Evolutionary conservation across 1,140 invertebrate species (phyloP).

Genomic region (Olivierus martensii): DNA sequence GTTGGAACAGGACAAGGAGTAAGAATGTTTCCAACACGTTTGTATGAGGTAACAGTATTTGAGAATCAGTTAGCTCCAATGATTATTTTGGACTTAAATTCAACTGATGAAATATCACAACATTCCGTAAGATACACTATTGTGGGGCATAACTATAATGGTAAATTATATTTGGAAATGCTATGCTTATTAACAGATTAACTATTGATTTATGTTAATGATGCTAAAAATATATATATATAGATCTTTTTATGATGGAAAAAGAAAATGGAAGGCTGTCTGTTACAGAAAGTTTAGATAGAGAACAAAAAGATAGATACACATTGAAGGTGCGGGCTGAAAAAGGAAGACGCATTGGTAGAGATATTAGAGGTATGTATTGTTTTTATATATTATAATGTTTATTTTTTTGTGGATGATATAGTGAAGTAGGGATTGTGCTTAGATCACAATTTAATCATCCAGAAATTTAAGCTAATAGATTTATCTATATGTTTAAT

Average conservation of each 20-base stretch:
- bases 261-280: conserved; percentile 20
- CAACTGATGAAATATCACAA: conserved; percentile 25
- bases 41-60: conserved; percentile 24
- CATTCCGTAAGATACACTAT: conserved; percentile 22
- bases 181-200: not conserved
- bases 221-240: not conserved
- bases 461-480: no score
- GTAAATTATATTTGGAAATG: not conserved
- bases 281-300: conserved; percentile 24
- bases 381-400: no score
- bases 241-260: conserved; percentile 24
- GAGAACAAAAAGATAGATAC: conserved; percentile 23
- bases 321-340: conserved; percentile 23
- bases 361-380: no score
- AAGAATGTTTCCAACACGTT: conserved; percentile 22
- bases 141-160: conserved; percentile 22
- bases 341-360: conserved; percentile 13
- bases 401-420: no score
- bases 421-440: no score
- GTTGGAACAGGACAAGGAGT: conserved; percentile 27
- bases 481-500: no score
- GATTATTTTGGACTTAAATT: conserved; percentile 24
- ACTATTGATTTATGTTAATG: no score
- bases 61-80: conserved; percentile 24
- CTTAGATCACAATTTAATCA: no score